Base-by-base conservation (phyloP, 2,113 vertebrate genomes). In the Pterocles gutturalis region DNA sequence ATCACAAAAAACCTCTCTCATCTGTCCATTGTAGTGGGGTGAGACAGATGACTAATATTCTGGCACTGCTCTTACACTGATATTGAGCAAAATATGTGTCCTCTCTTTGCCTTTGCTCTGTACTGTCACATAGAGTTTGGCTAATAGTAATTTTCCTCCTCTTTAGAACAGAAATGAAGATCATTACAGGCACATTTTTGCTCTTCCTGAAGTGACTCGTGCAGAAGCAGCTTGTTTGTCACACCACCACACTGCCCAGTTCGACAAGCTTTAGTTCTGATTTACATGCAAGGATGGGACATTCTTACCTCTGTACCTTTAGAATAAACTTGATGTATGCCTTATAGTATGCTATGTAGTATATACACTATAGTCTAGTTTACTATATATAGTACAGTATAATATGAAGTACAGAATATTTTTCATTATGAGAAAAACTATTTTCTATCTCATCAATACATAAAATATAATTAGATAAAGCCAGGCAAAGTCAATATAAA, bases 241-340 rank as follows among this genome's bases (percentile, higher is more conserved):
- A 4, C 9, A 60, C 9, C 2, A 1, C 10, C 24, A 61, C 0
- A 2, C 18, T 76, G 70, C 26, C 8, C 43, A 73, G 12, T 53
- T 53, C 36, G 9, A 31, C 0, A 0, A 60, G 36, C 13, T 46
- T 58, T 25, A 38, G 15, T 58, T 91, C 16, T 65, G 33, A 46
- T 66, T 64, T 83, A 26, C 14, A 45, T 45, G 13, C 46, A 17
- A 54, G 17, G 31, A 49, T 43, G 7, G 54, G 38, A 61, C 20
- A 34, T 19, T 29, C 20, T 53, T 55, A 65, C 5, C 17, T 54
- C 58, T 54, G 11, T 41, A 49, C 4, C 5, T 78, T 43, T 78
- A 34, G 8, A 58, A 31, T 4, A 73, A 5, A 43, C 57, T 25
- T 34, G 6, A 8, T 69, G 51, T 34, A 33, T 51, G 10, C 19